Evolutionary conservation across 2,888 invertebrate genomes (phyloP), one percentile per base, ranked within the genome.

Genomic region (Parthenolecanium corni): DNA sequence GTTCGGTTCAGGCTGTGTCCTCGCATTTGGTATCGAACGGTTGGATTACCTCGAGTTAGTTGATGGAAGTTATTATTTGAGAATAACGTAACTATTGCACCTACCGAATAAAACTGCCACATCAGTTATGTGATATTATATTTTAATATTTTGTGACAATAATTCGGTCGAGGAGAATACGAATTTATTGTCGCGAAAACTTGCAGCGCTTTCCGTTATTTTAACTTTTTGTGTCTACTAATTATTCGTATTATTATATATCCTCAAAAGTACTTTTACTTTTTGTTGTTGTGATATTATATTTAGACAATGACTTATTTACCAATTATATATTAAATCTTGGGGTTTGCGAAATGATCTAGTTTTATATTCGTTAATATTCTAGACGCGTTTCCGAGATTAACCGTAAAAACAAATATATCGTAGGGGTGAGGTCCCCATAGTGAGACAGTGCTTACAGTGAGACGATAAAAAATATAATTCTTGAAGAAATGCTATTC

Each of bases 1-100:
- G 36, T 23, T 36, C 49, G 20, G 49, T 58, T 58, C 58, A 51
- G 5, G 47, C 58, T 14, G 49, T 58, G 11, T 58, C 58, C 4
- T 58, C 58, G 9, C 38, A 49, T 38, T 49, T 58, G 38, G 18
- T 49, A 38, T 36, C 58, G 0, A 58, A 58, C 31, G 49, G 49
- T n/a, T 58, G 58, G 58, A 49, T 58, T 16, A 36, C 54, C 24
- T 16, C 36, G 2, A 52, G 31, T 16, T 51, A n/a, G n/a, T n/a
- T 31, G 31, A 42, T 42, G 18, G 38, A 11, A 11, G 9, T 11
- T 38, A 11, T 38, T 38, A 14, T 38, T 38, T 38, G 9, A 11
- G 38, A 16, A 14, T 42, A 3, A 42, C 18, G 4, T 42, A 5
- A 16, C 44, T 38, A 14, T 14, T 42, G 14, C 16, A 14, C n/a